A percentile compares a stretch with the other conserved stretches of the same genome.
Conservation (phyloP, 2,113 vertebrate species). For the Calyptommatus sinebrachiatus region DNA sequence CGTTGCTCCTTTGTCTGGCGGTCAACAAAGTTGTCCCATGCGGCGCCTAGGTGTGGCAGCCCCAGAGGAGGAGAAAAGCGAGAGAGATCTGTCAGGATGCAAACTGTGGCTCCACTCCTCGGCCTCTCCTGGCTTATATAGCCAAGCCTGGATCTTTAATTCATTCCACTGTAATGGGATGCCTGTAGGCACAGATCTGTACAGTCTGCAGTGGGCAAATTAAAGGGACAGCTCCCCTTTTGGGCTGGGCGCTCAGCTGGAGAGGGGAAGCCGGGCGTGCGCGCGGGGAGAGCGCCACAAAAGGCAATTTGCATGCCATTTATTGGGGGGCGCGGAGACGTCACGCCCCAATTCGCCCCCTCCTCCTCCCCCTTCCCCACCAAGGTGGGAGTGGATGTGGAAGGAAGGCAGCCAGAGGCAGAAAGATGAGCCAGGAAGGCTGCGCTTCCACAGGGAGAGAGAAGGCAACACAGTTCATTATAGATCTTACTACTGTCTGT, state of each 20-base stretch:
- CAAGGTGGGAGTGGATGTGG: slow-evolving; percentile 6
- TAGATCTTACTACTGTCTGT: not conserved
- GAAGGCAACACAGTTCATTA: slow-evolving; percentile 9
- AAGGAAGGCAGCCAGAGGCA: slow-evolving; percentile 51
- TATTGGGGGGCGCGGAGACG: slow-evolving; percentile 73
- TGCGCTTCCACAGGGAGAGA: slow-evolving; percentile 41
- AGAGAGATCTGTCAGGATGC: slow-evolving; percentile 63
- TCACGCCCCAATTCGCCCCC: slow-evolving; percentile 25
- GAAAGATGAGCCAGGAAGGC: slow-evolving; percentile 59
- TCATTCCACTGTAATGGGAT: slow-evolving; percentile 77
- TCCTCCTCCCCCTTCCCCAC: slow-evolving; percentile 35
- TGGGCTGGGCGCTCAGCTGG: slow-evolving; percentile 59
- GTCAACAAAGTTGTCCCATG: slow-evolving; percentile 14
- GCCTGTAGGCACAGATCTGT: slow-evolving; percentile 69
- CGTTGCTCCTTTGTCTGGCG: too few species aligned
- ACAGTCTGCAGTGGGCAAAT: slow-evolving; percentile 69
- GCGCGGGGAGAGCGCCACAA: slow-evolving; percentile 31
- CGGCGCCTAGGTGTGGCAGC: not conserved
- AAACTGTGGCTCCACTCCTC: slow-evolving; percentile 59
- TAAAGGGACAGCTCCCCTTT: slow-evolving; percentile 76
- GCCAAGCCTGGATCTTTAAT: slow-evolving; percentile 63
- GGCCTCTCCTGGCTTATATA: slow-evolving; percentile 76
- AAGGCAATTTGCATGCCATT: slow-evolving; percentile 72
- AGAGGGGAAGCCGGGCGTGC: slow-evolving; percentile 46
- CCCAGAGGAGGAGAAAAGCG: not conserved